Evolutionary conservation across 2,797 vertebrate genomes (phyloP).

Genomic region (Anomalospiza imberbis): DNA sequence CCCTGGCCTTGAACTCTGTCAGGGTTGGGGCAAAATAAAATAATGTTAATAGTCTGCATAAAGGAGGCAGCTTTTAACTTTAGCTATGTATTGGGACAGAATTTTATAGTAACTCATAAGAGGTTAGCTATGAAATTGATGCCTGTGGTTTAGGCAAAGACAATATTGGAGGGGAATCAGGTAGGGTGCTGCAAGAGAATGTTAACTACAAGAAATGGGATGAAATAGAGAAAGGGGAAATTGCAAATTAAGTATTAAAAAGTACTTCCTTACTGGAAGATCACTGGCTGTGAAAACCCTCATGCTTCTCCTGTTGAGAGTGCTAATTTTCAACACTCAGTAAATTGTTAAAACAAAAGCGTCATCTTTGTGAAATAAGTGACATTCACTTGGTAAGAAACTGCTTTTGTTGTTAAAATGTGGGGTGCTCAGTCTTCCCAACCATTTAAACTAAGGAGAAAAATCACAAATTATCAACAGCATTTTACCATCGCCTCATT

Average conservation of each 20-base stretch:
- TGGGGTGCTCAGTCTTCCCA: neutral
- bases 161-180: rapidly evolving
- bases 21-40: neutral
- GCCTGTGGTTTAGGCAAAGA: rapidly evolving
- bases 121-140: neutral
- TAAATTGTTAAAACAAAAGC: neutral
- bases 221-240: neutral
- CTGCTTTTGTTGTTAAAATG: neutral
- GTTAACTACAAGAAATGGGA: neutral
- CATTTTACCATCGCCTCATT: neutral
- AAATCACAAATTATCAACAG: neutral
- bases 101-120: neutral
- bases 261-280: neutral
- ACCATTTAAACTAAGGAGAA: neutral
- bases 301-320: neutral
- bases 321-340: neutral
- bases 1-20: neutral
- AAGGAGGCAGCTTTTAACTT: neutral
- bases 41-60: neutral
- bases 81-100: neutral
- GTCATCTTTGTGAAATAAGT: neutral
- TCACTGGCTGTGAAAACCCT: neutral
- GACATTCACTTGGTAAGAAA: neutral
- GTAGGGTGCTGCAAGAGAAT: neutral
- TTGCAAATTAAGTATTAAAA: neutral